Percentiles rank a stretch among this genome's conserved stretches.
Conservation (phyloP, 2,888 invertebrate genomes). For the Amiota communis region DNA sequence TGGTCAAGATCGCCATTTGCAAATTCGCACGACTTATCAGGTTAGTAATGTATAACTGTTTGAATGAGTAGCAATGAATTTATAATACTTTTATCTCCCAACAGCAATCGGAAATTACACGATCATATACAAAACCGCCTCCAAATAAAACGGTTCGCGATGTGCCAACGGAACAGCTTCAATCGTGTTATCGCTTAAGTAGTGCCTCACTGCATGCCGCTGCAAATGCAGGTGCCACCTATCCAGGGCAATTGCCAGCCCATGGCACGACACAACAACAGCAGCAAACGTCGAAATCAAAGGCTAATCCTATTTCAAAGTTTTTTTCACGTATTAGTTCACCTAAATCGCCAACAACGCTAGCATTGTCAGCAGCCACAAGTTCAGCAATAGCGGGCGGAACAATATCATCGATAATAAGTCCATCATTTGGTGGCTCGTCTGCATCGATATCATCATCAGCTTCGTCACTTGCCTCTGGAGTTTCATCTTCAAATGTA, state of each 20-base stretch:
- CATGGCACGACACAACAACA: constrained; percentile 38
- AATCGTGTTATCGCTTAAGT: constrained; percentile 44
- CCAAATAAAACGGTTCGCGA: constrained; percentile 81
- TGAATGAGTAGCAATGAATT: too few species aligned
- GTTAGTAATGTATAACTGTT: too few species aligned
- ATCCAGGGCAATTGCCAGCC: constrained; percentile 2
- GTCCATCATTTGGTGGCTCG: constrained; percentile 60
- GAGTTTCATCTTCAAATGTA: constrained; percentile 52
- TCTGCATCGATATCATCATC: constrained; percentile 64
- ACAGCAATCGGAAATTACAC: constrained; percentile 80
- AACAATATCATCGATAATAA: constrained; percentile 45
- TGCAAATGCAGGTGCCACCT: constrained; percentile 30
- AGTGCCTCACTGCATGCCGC: constrained; percentile 45
- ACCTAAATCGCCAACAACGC: constrained; percentile 70
- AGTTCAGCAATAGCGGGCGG: constrained; percentile 33
- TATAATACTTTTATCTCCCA: constrained; percentile 44
- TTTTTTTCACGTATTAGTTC: constrained; percentile 73
- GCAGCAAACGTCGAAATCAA: constrained; percentile 64
- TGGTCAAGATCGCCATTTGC: constrained; percentile 78
- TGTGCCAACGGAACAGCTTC: constrained; percentile 73
- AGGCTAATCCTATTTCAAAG: constrained; percentile 73
- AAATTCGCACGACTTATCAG: constrained; percentile 79
- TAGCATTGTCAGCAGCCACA: constrained; percentile 43
- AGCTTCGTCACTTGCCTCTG: constrained; percentile 59
- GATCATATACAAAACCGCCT: constrained; percentile 79